Evolutionary conservation across 2,797 vertebrate genomes (phyloP).

Genomic region (Ara ararauna): DNA sequence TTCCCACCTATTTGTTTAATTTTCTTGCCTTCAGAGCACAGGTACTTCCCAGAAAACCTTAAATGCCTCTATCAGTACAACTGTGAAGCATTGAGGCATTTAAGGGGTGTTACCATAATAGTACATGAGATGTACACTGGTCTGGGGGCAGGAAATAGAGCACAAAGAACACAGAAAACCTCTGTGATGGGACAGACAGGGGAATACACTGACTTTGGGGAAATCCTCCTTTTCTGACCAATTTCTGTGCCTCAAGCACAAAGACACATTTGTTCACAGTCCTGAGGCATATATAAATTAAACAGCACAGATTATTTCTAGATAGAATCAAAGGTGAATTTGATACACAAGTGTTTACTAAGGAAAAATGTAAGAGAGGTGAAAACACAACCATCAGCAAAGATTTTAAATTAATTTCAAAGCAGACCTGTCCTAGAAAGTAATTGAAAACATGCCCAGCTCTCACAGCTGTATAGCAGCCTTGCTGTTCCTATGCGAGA

Average conservation of each 20-base stretch:
- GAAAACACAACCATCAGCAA: slow-evolving; percentile 69
- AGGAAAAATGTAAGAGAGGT: slow-evolving; percentile 49
- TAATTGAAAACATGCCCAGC: slow-evolving; percentile 75
- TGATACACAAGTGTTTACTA: slow-evolving; percentile 9
- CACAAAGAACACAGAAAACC: not conserved
- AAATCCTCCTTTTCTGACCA: not conserved
- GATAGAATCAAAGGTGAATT: slow-evolving; percentile 31
- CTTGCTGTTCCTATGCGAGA: slow-evolving; percentile 56
- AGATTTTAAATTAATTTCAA: slow-evolving; percentile 75
- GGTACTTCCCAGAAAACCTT: not conserved
- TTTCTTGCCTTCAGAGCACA: not conserved
- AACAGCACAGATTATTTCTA: slow-evolving; percentile 23
- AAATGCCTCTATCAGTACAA: not conserved
- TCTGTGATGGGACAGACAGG: not conserved
- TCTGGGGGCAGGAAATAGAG: not conserved
- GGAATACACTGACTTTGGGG: not conserved
- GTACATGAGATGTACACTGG: not conserved
- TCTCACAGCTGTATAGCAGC: slow-evolving; percentile 56
- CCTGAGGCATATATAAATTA: slow-evolving; percentile 5
- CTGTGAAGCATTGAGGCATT: not conserved
- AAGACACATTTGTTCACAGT: not conserved
- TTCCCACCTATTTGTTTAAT: not conserved
- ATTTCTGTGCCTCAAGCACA: not conserved
- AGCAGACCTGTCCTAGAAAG: slow-evolving; percentile 69
- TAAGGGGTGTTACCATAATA: not conserved